Evolutionary conservation across 2,888 invertebrate genomes (phyloP), one percentile per base, ranked within the genome.

Genomic region (Agrenia bidenticulata): DNA sequence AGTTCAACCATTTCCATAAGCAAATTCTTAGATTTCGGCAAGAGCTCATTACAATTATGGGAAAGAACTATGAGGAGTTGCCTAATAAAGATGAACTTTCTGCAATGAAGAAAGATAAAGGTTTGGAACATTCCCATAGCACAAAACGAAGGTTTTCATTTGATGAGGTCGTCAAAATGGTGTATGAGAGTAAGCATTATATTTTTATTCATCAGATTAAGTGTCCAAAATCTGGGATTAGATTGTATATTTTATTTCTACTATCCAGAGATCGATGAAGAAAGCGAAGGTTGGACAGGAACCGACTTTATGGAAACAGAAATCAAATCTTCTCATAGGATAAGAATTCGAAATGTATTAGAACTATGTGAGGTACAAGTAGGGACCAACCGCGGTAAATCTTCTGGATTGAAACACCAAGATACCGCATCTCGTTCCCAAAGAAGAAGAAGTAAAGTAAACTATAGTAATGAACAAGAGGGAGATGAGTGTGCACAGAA

Each of bases 131-230:
- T n/a, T n/a, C n/a, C n/a, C n/a, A n/a, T 32, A 32, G 11, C 5
- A 7, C 32, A 32, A 32, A 32, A 11, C 32, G 32, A 42, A 64
- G 53, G 26, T 59, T 64, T 27, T 21, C 45, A 5, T 64, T 53
- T 42, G 59, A 64, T 13, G 59, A 64, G 27, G 41, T 64, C 19
- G 45, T 59, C 19, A 64, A 64, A 32, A 54, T 59, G 19, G 24
- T 64, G 1, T 64, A 59, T 32, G 64, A 64, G 58, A 64, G 64
- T 64, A 64, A 64, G 58, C 24, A 27, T 11, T 9, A 45, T 45
- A 45, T 4, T 5, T 5, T 9, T 11, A 45, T 17, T 9, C 5
- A 11, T 5, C 19, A 5, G 15, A 9, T 45, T 45, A 45, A 15
- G 19, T 15, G 45, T 45, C 45, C 45, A 19, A 15, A 45, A 45